Evolutionary conservation across 2,113 vertebrate species (phyloP).

Genomic region (Heloderma charlesbogerti): DNA sequence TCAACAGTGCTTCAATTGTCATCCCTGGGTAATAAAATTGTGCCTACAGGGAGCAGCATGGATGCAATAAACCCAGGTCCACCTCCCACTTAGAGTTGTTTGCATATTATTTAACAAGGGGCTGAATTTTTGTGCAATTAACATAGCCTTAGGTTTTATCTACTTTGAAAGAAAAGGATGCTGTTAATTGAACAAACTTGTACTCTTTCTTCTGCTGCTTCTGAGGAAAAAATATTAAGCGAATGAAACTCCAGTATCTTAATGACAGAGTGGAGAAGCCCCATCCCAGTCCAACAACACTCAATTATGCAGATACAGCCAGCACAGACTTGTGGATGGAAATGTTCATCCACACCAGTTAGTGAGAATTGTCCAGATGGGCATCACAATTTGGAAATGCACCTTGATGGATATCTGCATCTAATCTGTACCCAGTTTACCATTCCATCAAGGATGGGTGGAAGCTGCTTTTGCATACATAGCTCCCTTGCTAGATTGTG

Average conservation of each 20-base stretch:
- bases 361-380: not conserved
- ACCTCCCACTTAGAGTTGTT: not conserved
- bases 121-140: not conserved
- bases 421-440: no score
- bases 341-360: not conserved
- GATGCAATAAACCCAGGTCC: not conserved
- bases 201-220: not conserved
- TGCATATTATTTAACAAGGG: not conserved
- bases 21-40: not conserved
- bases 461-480: not conserved
- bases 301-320: no score
- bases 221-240: not conserved
- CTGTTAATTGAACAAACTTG: not conserved
- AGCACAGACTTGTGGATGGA: not conserved
- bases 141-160: not conserved
- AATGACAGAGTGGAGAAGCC: not conserved
- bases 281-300: not conserved
- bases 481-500: not conserved
- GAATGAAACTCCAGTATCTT: not conserved
- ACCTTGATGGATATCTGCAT: not conserved
- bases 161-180: not conserved
- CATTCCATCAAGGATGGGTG: not conserved
- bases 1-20: constrained; percentile 21
- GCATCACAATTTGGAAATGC: not conserved
- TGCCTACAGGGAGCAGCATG: not conserved